A percentile compares a stretch with the other conserved stretches of the same genome.
Conservation (phyloP, 1,140 invertebrate species). For the Diabrotica undecimpunctata region DNA sequence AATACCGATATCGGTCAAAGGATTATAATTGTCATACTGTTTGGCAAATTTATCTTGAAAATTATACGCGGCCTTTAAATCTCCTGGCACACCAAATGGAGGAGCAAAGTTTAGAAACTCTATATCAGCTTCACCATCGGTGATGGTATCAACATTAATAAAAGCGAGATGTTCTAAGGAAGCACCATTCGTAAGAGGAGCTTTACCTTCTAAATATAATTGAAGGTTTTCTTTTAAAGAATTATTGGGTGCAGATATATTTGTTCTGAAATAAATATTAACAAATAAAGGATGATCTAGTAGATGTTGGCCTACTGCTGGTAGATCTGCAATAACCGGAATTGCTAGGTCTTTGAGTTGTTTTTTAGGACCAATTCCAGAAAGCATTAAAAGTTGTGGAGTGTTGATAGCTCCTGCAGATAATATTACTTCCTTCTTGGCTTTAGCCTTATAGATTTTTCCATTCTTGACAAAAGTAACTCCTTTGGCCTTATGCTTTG, state of each 20-base stretch:
- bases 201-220: conserved; percentile 19
- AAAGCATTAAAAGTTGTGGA: conserved; percentile 78
- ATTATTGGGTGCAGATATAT: conserved; percentile 1
- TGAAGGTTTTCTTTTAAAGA: conserved; percentile 13
- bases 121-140: conserved; percentile 2
- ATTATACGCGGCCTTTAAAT: neutral
- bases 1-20: conserved; percentile 49
- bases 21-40: conserved; percentile 6
- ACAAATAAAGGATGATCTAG: conserved; percentile 71
- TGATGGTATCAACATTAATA: conserved; percentile 5
- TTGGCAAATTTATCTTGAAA: neutral
- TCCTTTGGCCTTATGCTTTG: conserved; percentile 63
- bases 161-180: conserved; percentile 5
- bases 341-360: conserved; percentile 65
- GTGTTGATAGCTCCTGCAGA: conserved; percentile 70
- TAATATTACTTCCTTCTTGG: conserved; percentile 69
- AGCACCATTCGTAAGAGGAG: conserved; percentile 7
- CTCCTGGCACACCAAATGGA: conserved; percentile 4
- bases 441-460: conserved; percentile 47
- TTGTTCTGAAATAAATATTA: conserved; percentile 41
- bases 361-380: conserved; percentile 73
- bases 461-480: conserved; percentile 63
- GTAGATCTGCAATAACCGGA: conserved; percentile 63
- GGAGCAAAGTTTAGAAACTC: neutral
- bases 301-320: conserved; percentile 66